Evolutionary conservation across 2,888 invertebrate genomes (phyloP), one percentile per base, ranked within the genome.

Genomic region (Prionchulus punctatus): DNA sequence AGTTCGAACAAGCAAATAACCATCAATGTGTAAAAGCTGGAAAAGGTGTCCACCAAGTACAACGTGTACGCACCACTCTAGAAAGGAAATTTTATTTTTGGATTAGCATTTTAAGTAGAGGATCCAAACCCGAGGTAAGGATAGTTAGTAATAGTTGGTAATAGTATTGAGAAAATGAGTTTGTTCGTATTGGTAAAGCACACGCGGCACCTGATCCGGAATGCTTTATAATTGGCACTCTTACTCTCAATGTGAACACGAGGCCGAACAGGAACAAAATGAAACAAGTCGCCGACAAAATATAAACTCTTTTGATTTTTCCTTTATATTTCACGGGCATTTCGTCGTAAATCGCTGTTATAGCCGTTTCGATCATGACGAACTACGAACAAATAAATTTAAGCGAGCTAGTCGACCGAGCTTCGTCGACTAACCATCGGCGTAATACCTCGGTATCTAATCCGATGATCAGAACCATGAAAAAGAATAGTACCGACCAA

Each of bases 401-500:
- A 36, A 7, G 36, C 18, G 36, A 12, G 7, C 18, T 48, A 12
- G n/a, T 15, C 15, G 26, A 25, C 26, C 15, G 12, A 25, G 23
- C n/a, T 26, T 48, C 26, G 15, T 15, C 7, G 12, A 48, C 23
- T 21, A 12, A 48, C 7, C 15, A 48, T 15, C 23, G 26, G n/a
- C 26, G 26, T 75, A 79, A 78, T 77, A 92, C 92, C 69, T 91
- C 92, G 72, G 91, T 91, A 75, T 92, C 92, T 64, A 94, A 76
- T 7, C 92, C 92, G 28, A 94, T 77, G 0, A 92, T 94, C 2
- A 92, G 79, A 56, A 94, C 76, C 92, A 94, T 94, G 84, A 94
- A 86, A 70, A 94, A 94, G 76, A 94, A 94, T 67, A 92, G 89
- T 51, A 94, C 73, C 0, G 92, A 86, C 90, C 91, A 94, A 74